Evolutionary conservation across 2,797 vertebrate species (phyloP), one percentile per base, ranked within the genome.

Genomic region (Clarias laeviceps): DNA sequence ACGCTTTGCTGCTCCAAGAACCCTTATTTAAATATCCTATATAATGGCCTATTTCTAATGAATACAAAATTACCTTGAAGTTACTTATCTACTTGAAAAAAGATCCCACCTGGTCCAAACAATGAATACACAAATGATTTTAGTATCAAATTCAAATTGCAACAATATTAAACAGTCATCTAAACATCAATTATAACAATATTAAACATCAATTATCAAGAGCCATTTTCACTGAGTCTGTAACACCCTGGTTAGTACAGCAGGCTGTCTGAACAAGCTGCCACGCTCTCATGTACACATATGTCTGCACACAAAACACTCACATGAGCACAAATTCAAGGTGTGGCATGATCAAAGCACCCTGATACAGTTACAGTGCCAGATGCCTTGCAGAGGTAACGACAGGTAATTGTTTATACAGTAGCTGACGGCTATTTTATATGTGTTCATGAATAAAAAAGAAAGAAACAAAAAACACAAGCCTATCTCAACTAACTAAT

Each of bases 261-360:
- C 40, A 77, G 40, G 14, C 62, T 68, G 62, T 8, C 7, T 40
- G 17, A 50, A 34, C 62, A 32, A 57, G 22, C 40, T 64, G 9
- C 17, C 24, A 45, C n/a, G 34, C 24, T 80, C 37, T 56, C 40
- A 54, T 2, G 0, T 27, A 66, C 80, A 29, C 62, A 66, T 50
- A 74, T 11, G 15, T 24, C 37, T 27, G 27, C 9, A 77, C 27
- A 59, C 18, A 77, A 59, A 57, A 34, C 17, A 12, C 9, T 22
- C 73, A 76, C 5, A 59, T 4, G 32, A 76, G 56, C 50, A 34
- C 54, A 57, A 2, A 1, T 78, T 40, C 6, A 61, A 68, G 69
- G 84, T 85, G 84, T 74, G 84, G 79, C 22, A 9, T 24, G 69
- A 56, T 85, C 84, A 45, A 80, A 72, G 76, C 15, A 22, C 56